Evolutionary conservation across 2,113 vertebrate species (phyloP).

Genomic region (Anarhynchus alexandrinus): DNA sequence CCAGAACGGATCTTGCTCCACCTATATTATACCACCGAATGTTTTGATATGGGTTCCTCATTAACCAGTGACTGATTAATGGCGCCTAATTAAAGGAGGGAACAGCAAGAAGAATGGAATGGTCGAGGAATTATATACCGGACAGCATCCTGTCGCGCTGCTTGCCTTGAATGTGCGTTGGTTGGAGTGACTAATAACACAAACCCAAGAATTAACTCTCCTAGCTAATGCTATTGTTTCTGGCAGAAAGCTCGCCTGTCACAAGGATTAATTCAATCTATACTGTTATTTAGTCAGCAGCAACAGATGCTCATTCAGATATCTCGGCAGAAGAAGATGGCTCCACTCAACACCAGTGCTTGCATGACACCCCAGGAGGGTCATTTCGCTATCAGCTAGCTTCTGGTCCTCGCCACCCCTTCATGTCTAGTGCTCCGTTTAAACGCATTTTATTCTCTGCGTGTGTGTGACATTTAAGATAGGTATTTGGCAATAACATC

Average conservation of each 20-base stretch:
- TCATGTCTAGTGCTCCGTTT: background rate
- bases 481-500: slow-evolving; percentile 35
- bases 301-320: slow-evolving; percentile 3
- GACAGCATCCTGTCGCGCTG: fast-evolving
- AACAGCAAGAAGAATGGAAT: background rate
- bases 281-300: background rate
- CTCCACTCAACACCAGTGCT: background rate
- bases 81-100: background rate
- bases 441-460: background rate
- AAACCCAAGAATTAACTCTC: slow-evolving; percentile 17
- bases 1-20: background rate
- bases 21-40: background rate
- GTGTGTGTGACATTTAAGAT: slow-evolving; percentile 13
- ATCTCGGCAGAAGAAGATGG: background rate
- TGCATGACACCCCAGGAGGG: background rate
- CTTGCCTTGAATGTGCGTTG: background rate
- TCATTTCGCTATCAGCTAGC: background rate
- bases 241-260: background rate
- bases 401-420: background rate
- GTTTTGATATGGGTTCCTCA: background rate
- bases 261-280: slow-evolving; percentile 13
- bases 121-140: background rate
- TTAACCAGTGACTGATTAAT: background rate
- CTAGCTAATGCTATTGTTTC: slow-evolving; percentile 8
- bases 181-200: background rate